These are phyloP conservation scores for Ophion costatus DNA, from an alignment of 2,888 invertebrate species.

Conservation along the genomic window DNA sequence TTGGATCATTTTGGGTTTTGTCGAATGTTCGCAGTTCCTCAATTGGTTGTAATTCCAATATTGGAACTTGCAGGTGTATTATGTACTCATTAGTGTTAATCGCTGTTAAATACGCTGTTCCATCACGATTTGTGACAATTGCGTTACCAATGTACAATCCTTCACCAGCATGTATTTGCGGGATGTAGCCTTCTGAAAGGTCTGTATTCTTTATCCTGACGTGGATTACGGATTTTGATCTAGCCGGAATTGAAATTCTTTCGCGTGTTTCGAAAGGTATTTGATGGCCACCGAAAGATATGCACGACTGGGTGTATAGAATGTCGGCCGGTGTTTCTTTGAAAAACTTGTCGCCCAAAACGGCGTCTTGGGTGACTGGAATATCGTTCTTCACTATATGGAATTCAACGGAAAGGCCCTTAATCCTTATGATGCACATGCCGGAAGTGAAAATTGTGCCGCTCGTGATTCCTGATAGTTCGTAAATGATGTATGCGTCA, in stretches of 20 bases:
- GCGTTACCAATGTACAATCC: slow-evolving; percentile 34
- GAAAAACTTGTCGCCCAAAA: slow-evolving; percentile 22
- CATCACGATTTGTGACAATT: slow-evolving; percentile 3
- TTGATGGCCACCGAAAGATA: slow-evolving; percentile 1
- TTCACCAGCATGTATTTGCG: slow-evolving; percentile 7
- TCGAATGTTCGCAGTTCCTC: background rate
- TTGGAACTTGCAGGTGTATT: background rate
- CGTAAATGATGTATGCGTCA: slow-evolving; percentile 10
- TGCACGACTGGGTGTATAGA: slow-evolving; percentile 23
- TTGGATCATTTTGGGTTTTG: background rate
- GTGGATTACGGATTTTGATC: slow-evolving; percentile 11
- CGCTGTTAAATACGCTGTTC: background rate
- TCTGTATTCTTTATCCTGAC: slow-evolving; percentile 1
- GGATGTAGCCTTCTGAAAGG: slow-evolving; percentile 22
- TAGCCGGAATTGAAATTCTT: slow-evolving; percentile 7
- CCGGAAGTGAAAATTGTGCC: slow-evolving; percentile 11
- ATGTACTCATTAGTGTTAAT: background rate
- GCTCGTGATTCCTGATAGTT: slow-evolving; percentile 3
- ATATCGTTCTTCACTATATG: slow-evolving; percentile 17
- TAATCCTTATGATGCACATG: background rate
- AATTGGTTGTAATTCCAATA: background rate
- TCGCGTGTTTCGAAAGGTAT: slow-evolving; percentile 44
- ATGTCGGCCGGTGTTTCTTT: slow-evolving; percentile 33
- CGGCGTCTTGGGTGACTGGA: slow-evolving; percentile 17
- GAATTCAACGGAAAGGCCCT: slow-evolving; percentile 13